Evolutionary conservation across 1,140 invertebrate species (phyloP), one percentile per base, ranked within the genome.

Genomic region (Bombus sibiricus): DNA sequence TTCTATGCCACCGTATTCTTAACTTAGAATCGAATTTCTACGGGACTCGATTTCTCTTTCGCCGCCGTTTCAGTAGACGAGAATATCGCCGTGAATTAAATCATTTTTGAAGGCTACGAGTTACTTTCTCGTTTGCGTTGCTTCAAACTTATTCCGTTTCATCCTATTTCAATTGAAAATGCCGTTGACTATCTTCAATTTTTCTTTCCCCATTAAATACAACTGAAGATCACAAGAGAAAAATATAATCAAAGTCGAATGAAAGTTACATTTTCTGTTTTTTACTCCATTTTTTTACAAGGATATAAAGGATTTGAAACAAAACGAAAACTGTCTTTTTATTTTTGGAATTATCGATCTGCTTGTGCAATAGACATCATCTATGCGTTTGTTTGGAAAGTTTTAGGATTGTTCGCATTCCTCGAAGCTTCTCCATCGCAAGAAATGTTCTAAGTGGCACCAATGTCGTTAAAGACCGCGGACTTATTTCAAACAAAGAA

Each of bases 1-100:
- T 62, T 72, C 37, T 15, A 28, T n/a, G 25, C 75, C 32, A 53
- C 39, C 57, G 76, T 80, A 72, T 85, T 79, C 83, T 85, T 80
- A 72, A 69, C 68, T 62, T 13, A 53, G 32, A 85, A 85, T 85
- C 83, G 76, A 85, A 62, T 85, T 85, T 80, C 76, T 62, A 37
- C 53, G 53, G 3, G 53, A 62, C 53, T 41, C 68, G 53, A 80
- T 39, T 47, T 78, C 53, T 73, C 43, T 25, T 32, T n/a, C 64
- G 2, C 12, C 8, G 57, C 18, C 43, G 8, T 37, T 64, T 13
- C 41, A 43, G 15, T 10, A 22, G 34, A 25, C 28, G 57, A 66
- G 64, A 22, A 32, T 43, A n/a, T 66, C 13, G 2, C 18, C 22
- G 12, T 22, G 34, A 76, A 83, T 83, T 18, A 32, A 83, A 47